phyloP scores from a whole-genome alignment of 1,140 invertebrate genomes.

The Sitophilus oryzae region DNA sequence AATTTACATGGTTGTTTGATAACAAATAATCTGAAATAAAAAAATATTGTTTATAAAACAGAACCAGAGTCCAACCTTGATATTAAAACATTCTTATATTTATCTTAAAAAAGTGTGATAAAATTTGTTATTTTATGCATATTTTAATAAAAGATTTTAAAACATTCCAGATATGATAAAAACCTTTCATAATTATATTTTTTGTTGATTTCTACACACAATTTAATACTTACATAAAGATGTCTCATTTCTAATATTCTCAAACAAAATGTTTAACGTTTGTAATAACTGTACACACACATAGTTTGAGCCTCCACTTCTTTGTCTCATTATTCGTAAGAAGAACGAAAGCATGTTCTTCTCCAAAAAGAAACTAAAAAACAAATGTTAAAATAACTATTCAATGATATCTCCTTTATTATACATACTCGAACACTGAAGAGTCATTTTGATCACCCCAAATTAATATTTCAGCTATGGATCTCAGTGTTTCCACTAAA shows the following conservation, averaged over 20 bases:
- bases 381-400: no score
- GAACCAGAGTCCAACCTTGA: no score
- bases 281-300: slow-evolving; percentile 97
- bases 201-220: slow-evolving; percentile 2
- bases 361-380: slow-evolving; percentile 92
- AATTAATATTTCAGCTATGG: slow-evolving; percentile 98
- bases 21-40: slow-evolving; percentile 87
- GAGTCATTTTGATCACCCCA: slow-evolving; percentile 99
- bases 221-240: slow-evolving; percentile 82
- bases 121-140: no score
- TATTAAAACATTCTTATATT: no score
- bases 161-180: not conserved
- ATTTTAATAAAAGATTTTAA: no score
- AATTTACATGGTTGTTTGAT: slow-evolving; percentile 99
- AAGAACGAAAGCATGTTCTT: slow-evolving; percentile 99
- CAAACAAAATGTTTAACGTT: slow-evolving; percentile 98
- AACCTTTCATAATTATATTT: not conserved
- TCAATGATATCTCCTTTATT: no score
- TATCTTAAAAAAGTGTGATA: no score
- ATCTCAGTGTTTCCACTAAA: slow-evolving; percentile 93
- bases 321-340: slow-evolving; percentile 94
- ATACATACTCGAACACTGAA: slow-evolving; percentile 94
- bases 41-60: slow-evolving; percentile 6
- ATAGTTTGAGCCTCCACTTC: slow-evolving; percentile 84
- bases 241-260: slow-evolving; percentile 98